Base-by-base conservation (phyloP, 1,140 invertebrate species). In the Scaptodrosophila lebanonensis region DNA sequence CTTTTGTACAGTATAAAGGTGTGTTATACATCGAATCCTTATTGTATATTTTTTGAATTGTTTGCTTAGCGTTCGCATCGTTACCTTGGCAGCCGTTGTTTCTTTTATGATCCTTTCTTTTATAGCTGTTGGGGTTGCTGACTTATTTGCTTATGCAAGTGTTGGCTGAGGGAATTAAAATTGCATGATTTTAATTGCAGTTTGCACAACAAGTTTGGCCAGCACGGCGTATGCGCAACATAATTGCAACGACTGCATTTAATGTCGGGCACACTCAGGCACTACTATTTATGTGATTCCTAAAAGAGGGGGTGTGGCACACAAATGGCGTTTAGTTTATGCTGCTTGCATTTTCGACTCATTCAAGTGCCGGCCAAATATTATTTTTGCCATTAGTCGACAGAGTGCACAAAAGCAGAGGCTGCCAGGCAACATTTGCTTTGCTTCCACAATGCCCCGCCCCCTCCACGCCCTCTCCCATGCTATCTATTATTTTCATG, bases 141-240 rank as follows among this genome's bases (percentile, higher is more conserved):
- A 51, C 57, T 73, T 79, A 82, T 79, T 82, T 79, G 72, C 61
- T 79, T 82, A 82, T 70, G 69, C 69, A 68, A 68, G 39, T 82
- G 75, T 82, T 82, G 76, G 56, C 71, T 50, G 47, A 76, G 44
- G 52, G 67, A 38, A 83, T 83, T 77, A 83, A 83, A 83, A 76
- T 72, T 83, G 67, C 64, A 83, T 83, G 76, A 72, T 83, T 83
- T 83, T 83, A 83, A 83, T 83, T 83, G 76, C 66, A 83, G 71
- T 67, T 72, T 76, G 58, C 67, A 56, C 56, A 60, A 29, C 29
- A n/a, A 83, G 71, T 67, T 72, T 76, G 58, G 64, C 52, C 56
- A 60, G 27, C 29, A 68, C 59, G 35, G 44, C 51, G 58, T 66
- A 62, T 67, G 69, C 62, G 72, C 66, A 64, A 59, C 58, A 64